Conservation (phyloP, 2,113 vertebrate species). For the Epinephelus moara region DNA sequence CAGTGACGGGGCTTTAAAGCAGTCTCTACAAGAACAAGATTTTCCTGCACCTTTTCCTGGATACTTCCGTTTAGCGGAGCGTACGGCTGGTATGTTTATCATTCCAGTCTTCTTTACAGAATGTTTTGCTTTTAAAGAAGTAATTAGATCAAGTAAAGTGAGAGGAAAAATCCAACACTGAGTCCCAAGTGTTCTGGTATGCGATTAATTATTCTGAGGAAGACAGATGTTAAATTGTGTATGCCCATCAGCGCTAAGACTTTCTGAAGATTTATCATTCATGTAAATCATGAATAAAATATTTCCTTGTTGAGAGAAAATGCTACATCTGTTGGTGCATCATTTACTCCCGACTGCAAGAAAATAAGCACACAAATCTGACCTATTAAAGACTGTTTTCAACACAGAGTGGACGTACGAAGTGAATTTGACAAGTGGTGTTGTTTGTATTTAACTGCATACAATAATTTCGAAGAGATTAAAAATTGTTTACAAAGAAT, state of each 20-base stretch:
- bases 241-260: conserved; percentile 86
- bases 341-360: conserved; percentile 68
- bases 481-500: background rate
- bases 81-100: conserved; percentile 53
- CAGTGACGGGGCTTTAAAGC: conserved; percentile 20
- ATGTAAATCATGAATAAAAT: conserved; percentile 89
- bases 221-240: conserved; percentile 87
- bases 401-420: conserved; percentile 35
- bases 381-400: conserved; percentile 60
- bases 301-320: conserved; percentile 86
- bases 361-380: conserved; percentile 68
- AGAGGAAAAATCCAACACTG: conserved; percentile 72
- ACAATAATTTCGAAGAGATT: background rate
- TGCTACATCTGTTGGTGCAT: conserved; percentile 81
- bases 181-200: conserved; percentile 78
- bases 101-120: conserved; percentile 54
- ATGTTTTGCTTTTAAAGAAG: conserved; percentile 77
- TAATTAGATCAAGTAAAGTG: conserved; percentile 81
- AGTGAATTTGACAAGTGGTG: background rate
- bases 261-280: conserved; percentile 87
- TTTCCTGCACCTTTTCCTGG: conserved; percentile 27
- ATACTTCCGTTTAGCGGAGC: background rate
- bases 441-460: conserved; percentile 3
- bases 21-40: conserved; percentile 3
- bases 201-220: conserved; percentile 84